Evolutionary conservation across 1,140 invertebrate species (phyloP).

Genomic region (Leptopilina clavipes): DNA sequence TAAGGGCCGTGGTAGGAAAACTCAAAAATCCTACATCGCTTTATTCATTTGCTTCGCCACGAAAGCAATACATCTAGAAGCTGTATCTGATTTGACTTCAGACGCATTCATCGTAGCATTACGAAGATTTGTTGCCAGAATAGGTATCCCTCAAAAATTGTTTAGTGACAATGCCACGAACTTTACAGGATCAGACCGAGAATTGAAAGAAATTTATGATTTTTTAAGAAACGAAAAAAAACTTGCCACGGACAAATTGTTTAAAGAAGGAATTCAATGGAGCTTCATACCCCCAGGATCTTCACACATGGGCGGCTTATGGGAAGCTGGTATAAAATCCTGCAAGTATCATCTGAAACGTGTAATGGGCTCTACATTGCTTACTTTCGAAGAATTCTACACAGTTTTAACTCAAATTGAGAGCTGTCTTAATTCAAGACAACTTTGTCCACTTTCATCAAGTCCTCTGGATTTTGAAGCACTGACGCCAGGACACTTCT

Average conservation of each 20-base stretch:
- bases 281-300: neutral
- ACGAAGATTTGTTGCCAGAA: neutral
- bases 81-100: neutral
- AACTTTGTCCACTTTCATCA: slow-evolving; percentile 36
- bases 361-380: neutral
- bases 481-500: slow-evolving; percentile 56
- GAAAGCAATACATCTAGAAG: neutral
- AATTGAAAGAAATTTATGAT: neutral
- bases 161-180: neutral
- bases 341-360: neutral
- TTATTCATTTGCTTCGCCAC: neutral
- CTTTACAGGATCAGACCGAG: neutral
- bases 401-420: slow-evolving; percentile 37
- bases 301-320: neutral
- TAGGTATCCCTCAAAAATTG: neutral
- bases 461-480: slow-evolving; percentile 38
- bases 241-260: neutral
- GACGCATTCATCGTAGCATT: neutral
- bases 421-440: neutral
- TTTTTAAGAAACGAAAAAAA: neutral
- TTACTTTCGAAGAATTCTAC: neutral
- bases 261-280: neutral
- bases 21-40: neutral
- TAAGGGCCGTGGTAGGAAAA: slow-evolving; percentile 1
- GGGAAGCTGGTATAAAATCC: slow-evolving; percentile 36